Evolutionary conservation across 2,113 vertebrate species (phyloP), one percentile per base, ranked within the genome.

Genomic region (Condylura cristata): DNA sequence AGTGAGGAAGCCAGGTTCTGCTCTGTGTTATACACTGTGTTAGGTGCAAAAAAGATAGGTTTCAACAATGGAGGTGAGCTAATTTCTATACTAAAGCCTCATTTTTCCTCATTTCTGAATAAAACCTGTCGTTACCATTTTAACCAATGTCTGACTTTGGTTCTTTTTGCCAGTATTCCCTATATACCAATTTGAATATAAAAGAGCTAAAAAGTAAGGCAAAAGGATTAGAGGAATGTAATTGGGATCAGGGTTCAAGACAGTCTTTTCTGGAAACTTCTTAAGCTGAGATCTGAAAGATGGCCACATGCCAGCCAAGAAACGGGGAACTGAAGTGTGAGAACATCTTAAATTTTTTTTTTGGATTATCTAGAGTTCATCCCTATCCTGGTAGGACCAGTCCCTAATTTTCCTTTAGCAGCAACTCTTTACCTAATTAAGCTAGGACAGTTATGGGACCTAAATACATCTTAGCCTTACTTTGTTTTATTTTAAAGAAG

Each of bases 401-500:
- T 76, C 24, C 20, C 61, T 2, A 44, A 2, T 72, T 74, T 74
- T 56, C 22, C 41, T 70, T 60, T 30, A 11, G 39, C 61, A 65
- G 24, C 22, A 71, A 71, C 68, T 71, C 22, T 11, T 20, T 28
- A 74, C 26, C 41, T 14, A 74, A n/a, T 88, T 75, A 81, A 39
- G 74, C 68, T 16, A 26, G 32, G 32, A 11, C 41, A 80, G 2
- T 88, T 85, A 63, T 89, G 83, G 34, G 37, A 39, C 48, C 41
- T 51, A 78, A 81, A 24, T 75, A 72, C 9, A 46, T 76, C 30
- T 78, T 58, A 28, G 70, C 7, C 18, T 90, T 75, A 71, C 68
- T 86, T 91, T 75, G 20, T 68, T 90, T 80, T 44, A 68, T 66
- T 91, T 86, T 83, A 95, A 90, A 24, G 66, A 91, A 91, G 30